Evolutionary conservation across 2,113 vertebrate species (phyloP).

Genomic region (Xenus cinereus): DNA sequence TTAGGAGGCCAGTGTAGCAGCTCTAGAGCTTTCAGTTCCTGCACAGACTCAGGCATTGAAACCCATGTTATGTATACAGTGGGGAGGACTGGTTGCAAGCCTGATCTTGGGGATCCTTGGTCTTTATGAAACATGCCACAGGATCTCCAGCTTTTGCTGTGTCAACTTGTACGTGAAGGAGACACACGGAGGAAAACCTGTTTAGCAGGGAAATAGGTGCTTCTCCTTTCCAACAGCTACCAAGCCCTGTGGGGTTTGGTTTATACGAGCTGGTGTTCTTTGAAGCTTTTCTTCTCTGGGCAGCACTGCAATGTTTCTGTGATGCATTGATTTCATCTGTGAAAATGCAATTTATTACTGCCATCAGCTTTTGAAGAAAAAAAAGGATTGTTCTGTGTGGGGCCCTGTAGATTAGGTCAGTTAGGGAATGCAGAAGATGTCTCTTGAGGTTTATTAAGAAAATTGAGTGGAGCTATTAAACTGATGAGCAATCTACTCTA

Average conservation of each 20-base stretch:
- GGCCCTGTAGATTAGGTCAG: not conserved
- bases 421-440: not conserved
- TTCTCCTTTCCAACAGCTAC: not conserved
- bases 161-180: not conserved
- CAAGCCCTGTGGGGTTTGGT: not conserved
- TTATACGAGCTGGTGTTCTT: not conserved
- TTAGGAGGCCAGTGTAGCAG: not conserved
- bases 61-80: not conserved
- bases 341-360: constrained; percentile 1
- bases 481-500: not conserved
- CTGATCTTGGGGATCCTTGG: not conserved
- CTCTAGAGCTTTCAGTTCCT: not conserved
- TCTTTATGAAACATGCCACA: not conserved
- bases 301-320: not conserved
- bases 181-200: not conserved
- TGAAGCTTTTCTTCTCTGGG: not conserved
- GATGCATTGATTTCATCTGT: not conserved
- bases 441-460: constrained; percentile 11
- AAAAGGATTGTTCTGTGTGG: not conserved
- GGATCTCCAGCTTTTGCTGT: not conserved
- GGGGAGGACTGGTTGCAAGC: not conserved
- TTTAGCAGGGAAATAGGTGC: not conserved
- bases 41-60: not conserved
- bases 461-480: constrained; percentile 4
- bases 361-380: not conserved